phyloP scores from a whole-genome alignment of 2,797 vertebrate genomes.

The Diplodus sargus region DNA sequence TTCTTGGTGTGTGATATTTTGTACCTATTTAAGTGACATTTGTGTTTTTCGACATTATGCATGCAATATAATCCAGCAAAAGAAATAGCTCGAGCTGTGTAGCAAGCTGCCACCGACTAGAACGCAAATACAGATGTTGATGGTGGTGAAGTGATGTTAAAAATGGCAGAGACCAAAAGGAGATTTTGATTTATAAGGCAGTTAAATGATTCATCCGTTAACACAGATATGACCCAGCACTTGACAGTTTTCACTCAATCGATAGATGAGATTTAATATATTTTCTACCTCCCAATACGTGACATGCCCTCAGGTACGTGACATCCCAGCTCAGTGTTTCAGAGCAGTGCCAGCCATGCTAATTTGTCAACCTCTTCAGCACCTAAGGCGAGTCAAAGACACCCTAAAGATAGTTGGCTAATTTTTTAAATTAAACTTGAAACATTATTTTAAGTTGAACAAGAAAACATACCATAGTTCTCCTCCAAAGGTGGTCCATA shows the following conservation, averaged over 20 bases:
- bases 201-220: conserved; percentile 10
- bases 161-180: conserved; percentile 1
- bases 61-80: conserved; percentile 54
- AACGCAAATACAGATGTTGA: conserved; percentile 3
- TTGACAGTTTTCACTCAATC: conserved; percentile 14
- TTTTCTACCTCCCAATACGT: conserved; percentile 61
- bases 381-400: conserved; percentile 12
- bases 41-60: conserved; percentile 57
- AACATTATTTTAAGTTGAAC: conserved; percentile 20
- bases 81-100: conserved; percentile 44
- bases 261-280: background rate
- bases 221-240: conserved; percentile 10
- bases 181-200: conserved; percentile 1
- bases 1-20: conserved; percentile 58
- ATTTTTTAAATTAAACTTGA: conserved; percentile 6
- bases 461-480: conserved; percentile 15
- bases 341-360: conserved; percentile 16
- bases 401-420: background rate
- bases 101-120: conserved; percentile 48
- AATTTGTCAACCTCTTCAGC: conserved; percentile 1
- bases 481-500: conserved; percentile 72
- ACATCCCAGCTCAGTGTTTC: conserved; percentile 16
- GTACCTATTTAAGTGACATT: conserved; percentile 63
- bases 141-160: conserved; percentile 20
- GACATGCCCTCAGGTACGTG: conserved; percentile 18